Evolutionary conservation across 1,140 invertebrate species (phyloP).

Genomic region (Anastatus disparis): DNA sequence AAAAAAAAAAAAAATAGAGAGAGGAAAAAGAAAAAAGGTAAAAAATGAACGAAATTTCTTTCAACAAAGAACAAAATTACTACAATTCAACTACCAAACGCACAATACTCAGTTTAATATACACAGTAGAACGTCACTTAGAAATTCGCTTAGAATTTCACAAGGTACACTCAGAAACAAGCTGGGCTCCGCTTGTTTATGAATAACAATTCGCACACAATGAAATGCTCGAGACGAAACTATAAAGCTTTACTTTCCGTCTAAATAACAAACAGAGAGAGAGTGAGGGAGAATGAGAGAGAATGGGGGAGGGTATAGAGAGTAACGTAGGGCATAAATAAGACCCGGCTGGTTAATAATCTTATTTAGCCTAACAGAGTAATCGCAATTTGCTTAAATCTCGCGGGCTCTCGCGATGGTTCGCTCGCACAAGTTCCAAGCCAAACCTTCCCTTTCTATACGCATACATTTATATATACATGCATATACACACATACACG

Average conservation of each 20-base stretch:
- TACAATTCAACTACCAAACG: too few species aligned
- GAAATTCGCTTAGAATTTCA: conserved; percentile 11
- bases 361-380: conserved; percentile 59
- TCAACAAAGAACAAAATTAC: too few species aligned
- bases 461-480: not conserved
- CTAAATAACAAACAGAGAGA: not conserved
- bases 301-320: too few species aligned
- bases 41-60: too few species aligned
- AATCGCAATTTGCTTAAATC: conserved; percentile 62
- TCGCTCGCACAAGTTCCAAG: too few species aligned
- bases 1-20: too few species aligned
- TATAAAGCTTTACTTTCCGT: not conserved
- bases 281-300: too few species aligned
- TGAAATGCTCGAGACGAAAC: not conserved
- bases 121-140: too few species aligned
- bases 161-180: too few species aligned
- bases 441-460: not conserved
- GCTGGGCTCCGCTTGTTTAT: conserved; percentile 5
- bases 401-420: conserved; percentile 45
- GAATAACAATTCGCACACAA: conserved; percentile 30
- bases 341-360: conserved; percentile 59
- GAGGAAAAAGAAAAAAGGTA: too few species aligned
- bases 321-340: too few species aligned
- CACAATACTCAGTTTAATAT: too few species aligned
- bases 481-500: not conserved